These are phyloP conservation scores for Merops nubicus DNA, from an alignment of 2,113 vertebrate species.

Conservation along the genomic window DNA sequence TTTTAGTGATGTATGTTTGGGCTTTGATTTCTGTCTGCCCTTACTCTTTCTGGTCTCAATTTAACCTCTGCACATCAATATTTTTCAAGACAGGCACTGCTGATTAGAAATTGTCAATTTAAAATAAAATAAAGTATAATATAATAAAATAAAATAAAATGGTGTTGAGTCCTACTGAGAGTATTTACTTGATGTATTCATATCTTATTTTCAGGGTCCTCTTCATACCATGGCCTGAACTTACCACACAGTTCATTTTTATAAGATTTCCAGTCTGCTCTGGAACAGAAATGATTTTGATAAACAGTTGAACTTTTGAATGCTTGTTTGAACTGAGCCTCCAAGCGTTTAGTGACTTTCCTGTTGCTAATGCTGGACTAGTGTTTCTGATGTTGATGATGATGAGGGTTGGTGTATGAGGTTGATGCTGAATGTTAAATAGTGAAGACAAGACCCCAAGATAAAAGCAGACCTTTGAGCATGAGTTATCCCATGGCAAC, in stretches of 20 bases:
- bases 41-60: neutral
- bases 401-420: neutral
- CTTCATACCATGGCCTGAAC: neutral
- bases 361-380: neutral
- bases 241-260: neutral
- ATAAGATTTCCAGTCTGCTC: neutral
- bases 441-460: neutral
- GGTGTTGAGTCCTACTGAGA: neutral
- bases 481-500: neutral
- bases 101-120: neutral
- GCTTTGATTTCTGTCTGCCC: neutral
- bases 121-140: neutral
- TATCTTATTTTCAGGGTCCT: neutral
- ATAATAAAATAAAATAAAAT: too few species aligned
- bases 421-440: neutral
- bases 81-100: neutral
- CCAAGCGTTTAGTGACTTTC: neutral
- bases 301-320: neutral
- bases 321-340: neutral
- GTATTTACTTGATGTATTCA: neutral
- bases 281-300: neutral
- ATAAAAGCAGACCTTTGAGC: neutral
- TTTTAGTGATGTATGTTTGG: rapidly evolving
- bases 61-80: neutral
- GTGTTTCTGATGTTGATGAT: neutral